These are phyloP conservation scores for Oenanthe oenanthe DNA, from an alignment of 2,113 vertebrate species.

Conservation along the genomic window DNA sequence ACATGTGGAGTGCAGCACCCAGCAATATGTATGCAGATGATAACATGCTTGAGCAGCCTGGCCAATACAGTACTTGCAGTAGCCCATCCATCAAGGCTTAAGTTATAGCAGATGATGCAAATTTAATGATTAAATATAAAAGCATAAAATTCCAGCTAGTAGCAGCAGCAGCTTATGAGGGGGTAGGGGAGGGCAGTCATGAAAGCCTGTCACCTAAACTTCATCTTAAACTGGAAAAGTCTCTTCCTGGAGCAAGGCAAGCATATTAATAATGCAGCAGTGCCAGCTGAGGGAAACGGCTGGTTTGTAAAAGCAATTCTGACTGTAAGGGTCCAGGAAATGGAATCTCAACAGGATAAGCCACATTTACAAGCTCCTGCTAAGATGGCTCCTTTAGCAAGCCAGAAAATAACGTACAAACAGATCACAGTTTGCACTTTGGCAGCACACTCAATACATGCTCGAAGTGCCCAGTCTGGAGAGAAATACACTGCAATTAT, in stretches of 20 bases:
- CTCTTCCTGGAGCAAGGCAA: slow-evolving; percentile 10
- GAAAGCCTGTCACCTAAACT: slow-evolving; percentile 35
- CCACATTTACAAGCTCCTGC: slow-evolving; percentile 33
- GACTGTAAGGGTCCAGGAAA: slow-evolving; percentile 28
- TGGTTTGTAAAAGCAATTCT: slow-evolving; percentile 49
- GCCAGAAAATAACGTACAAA: slow-evolving; percentile 17
- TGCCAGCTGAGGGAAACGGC: neutral
- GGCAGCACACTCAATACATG: neutral
- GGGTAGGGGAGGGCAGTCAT: neutral
- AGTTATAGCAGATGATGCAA: slow-evolving; percentile 11
- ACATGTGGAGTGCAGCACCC: neutral
- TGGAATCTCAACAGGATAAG: slow-evolving; percentile 44
- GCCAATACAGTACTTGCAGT: neutral
- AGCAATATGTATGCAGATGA: neutral
- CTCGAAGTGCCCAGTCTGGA: neutral
- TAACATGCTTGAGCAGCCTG: neutral
- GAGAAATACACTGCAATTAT: neutral
- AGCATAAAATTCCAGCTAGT: neutral
- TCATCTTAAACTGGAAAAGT: neutral
- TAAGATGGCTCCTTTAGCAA: slow-evolving; percentile 15
- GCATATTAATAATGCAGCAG: neutral
- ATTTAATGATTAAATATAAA: slow-evolving; percentile 25
- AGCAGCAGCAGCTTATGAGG: neutral
- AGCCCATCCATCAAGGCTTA: neutral
- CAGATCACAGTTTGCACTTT: neutral